Evolutionary conservation across 2,888 invertebrate genomes (phyloP).

Genomic region (Drosophila vallismaia): DNA sequence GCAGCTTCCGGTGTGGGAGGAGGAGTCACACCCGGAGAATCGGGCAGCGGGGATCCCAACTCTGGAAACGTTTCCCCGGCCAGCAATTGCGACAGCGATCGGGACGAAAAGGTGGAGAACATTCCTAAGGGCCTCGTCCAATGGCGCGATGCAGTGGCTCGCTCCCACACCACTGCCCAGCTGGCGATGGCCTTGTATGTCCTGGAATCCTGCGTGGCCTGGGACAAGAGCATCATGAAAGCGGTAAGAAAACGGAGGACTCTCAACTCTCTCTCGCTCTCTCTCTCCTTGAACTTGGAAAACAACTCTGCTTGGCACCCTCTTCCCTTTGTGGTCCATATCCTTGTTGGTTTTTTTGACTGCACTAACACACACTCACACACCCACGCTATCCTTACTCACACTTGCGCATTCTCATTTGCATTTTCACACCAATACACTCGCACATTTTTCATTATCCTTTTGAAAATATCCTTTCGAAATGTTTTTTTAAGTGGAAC

Average conservation of each 20-base stretch:
- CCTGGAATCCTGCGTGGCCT: slow-evolving; percentile 96
- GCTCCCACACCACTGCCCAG: slow-evolving; percentile 94
- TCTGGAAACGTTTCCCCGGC: slow-evolving; percentile 82
- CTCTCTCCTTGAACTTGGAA: neutral
- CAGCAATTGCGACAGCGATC: slow-evolving; percentile 83
- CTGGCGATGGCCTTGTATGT: slow-evolving; percentile 95
- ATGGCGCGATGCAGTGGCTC: slow-evolving; percentile 95
- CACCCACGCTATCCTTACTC: neutral
- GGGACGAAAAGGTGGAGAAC: slow-evolving; percentile 82
- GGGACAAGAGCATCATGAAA: slow-evolving; percentile 99
- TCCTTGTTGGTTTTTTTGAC: slow-evolving; percentile 23
- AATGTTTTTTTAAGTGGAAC: neutral
- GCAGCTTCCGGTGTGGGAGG: slow-evolving; percentile 32
- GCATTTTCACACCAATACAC: slow-evolving; percentile 1
- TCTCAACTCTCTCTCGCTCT: neutral
- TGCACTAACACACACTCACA: slow-evolving; percentile 16
- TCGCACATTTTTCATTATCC: neutral
- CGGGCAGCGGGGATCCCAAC: slow-evolving; percentile 66
- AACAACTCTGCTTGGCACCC: slow-evolving; percentile 27
- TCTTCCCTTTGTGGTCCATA: slow-evolving; percentile 17
- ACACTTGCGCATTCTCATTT: neutral
- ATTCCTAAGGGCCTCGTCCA: slow-evolving; percentile 88
- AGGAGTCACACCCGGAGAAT: slow-evolving; percentile 45
- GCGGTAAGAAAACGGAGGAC: slow-evolving; percentile 88
- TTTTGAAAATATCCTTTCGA: neutral